Conservation (phyloP, 2,797 vertebrate species). For the Silurus lanzhouensis region DNA sequence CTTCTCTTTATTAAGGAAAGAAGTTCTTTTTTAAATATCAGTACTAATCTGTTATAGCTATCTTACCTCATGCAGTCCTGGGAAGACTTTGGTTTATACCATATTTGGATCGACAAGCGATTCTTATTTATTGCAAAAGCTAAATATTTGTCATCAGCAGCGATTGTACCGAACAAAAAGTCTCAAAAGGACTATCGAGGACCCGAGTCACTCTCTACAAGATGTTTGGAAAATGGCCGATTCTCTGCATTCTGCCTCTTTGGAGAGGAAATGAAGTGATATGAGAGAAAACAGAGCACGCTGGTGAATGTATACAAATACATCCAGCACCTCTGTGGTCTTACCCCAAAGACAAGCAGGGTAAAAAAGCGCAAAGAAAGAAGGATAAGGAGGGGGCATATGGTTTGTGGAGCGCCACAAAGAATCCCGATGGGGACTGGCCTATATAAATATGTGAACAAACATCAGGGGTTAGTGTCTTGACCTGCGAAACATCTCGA, state of each 20-base stretch:
- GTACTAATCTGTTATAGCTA: conserved; percentile 15
- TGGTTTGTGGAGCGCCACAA: conserved; percentile 30
- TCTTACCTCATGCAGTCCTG: not conserved
- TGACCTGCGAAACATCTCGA: conserved; percentile 34
- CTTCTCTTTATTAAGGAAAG: conserved; percentile 1
- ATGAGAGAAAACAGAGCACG: conserved; percentile 31
- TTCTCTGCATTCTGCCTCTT: not conserved
- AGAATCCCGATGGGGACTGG: conserved; percentile 9
- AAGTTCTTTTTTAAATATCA: not conserved
- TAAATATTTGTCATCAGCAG: not conserved
- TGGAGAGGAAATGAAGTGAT: conserved; percentile 31
- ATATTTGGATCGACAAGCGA: not conserved
- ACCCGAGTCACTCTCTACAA: not conserved
- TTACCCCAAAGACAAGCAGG: conserved; percentile 17
- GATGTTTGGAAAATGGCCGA: conserved; percentile 16
- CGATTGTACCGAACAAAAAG: not conserved
- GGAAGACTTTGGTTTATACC: not conserved
- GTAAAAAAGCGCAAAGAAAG: conserved; percentile 1
- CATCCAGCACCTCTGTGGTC: conserved; percentile 32
- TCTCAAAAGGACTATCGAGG: not conserved
- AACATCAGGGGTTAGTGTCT: conserved; percentile 31
- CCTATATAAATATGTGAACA: conserved; percentile 39
- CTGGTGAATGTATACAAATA: conserved; percentile 41
- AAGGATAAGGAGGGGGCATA: not conserved
- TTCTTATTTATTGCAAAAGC: not conserved